These are phyloP conservation scores for Doris montereyensis DNA, from an alignment of 2,888 invertebrate genomes.

Conservation along the genomic window DNA sequence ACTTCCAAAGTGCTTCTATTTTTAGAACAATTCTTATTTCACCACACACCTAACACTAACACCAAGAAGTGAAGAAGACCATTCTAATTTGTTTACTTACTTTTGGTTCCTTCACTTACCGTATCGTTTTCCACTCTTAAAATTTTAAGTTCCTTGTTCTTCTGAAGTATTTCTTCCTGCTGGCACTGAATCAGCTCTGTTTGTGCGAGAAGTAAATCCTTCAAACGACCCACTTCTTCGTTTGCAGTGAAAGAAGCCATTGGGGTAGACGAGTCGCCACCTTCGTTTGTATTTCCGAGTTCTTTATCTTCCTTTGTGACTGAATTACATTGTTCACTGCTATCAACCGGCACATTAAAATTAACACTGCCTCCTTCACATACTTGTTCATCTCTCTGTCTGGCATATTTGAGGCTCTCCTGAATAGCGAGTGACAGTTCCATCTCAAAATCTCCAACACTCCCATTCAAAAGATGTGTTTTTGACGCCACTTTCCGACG, in stretches of 20 bases:
- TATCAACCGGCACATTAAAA: neutral
- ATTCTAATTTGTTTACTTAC: neutral
- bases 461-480: slow-evolving; percentile 55
- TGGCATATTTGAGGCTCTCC: slow-evolving; percentile 61
- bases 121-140: slow-evolving; percentile 85
- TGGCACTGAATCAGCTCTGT: slow-evolving; percentile 92
- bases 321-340: neutral
- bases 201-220: slow-evolving; percentile 86
- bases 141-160: slow-evolving; percentile 83
- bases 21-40: no score
- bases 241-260: slow-evolving; percentile 24
- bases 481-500: slow-evolving; percentile 57
- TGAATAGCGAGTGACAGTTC: slow-evolving; percentile 61
- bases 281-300: neutral
- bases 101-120: slow-evolving; percentile 74
- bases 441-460: slow-evolving; percentile 55
- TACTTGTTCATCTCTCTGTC: slow-evolving; percentile 46
- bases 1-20: neutral
- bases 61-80: neutral
- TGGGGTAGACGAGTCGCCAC: slow-evolving; percentile 4
- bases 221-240: slow-evolving; percentile 62
- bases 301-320: no score
- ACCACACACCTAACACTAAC: no score
- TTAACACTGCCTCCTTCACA: neutral
- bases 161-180: slow-evolving; percentile 85